These are phyloP conservation scores for Acanthiza pusilla DNA, from an alignment of 2,797 vertebrate genomes.

Conservation along the genomic window DNA sequence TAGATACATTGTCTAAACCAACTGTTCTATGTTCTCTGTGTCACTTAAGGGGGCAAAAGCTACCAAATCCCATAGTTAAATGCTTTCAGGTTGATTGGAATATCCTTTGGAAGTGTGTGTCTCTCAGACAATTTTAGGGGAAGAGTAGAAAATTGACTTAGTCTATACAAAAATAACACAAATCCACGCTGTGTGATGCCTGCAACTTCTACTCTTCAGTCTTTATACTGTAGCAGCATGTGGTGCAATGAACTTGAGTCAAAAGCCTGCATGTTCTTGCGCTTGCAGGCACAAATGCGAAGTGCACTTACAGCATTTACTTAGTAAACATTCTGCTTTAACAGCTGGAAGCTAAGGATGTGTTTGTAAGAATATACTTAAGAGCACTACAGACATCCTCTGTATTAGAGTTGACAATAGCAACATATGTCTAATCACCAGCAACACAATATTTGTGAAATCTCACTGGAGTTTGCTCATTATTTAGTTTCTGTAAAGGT, in stretches of 20 bases:
- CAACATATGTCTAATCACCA: background rate
- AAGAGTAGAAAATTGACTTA: background rate
- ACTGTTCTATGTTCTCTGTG: background rate
- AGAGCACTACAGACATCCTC: background rate
- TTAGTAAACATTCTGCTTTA: background rate
- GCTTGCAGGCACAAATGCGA: background rate
- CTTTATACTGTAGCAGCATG: background rate
- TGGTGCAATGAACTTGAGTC: background rate
- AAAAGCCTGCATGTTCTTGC: fast-evolving
- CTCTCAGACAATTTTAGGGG: background rate
- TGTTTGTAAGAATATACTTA: background rate
- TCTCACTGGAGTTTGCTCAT: background rate
- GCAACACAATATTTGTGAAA: background rate
- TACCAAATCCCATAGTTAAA: background rate
- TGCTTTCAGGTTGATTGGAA: background rate
- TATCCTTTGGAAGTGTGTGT: background rate
- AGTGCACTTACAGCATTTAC: background rate
- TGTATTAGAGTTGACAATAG: background rate
- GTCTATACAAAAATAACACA: background rate
- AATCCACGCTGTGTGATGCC: background rate
- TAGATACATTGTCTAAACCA: fast-evolving
- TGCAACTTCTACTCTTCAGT: background rate
- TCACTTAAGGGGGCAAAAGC: background rate
- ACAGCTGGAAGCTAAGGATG: background rate
- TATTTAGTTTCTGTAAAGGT: background rate